Base-by-base conservation (phyloP, 2,888 invertebrate species). In the Tetragonisca angustula region DNA sequence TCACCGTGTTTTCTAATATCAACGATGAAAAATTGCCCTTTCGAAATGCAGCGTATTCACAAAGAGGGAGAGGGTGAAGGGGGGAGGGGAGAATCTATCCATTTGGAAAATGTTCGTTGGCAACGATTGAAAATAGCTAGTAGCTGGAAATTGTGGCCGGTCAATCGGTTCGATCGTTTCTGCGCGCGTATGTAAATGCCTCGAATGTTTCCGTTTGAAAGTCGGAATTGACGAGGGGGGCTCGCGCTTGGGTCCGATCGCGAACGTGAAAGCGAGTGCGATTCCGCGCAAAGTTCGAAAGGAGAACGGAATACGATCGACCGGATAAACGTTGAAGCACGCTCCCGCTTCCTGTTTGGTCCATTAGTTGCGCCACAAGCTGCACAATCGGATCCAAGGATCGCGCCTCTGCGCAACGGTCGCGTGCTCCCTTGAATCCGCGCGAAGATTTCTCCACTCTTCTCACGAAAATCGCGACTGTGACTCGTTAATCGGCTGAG, bases 231-330 rank as follows among this genome's bases (percentile, higher is more conserved):
- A 27, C 62, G 62, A 27, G 62, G 6, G 62, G 19, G 27, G 17
- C 19, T 17, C 1, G 43, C 69, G 52, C 79, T 64, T 76, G 69
- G 43, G 77, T 80, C 69, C 43, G 49, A 73, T 70, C 43, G 74
- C 52, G 24, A 59, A 17, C 74, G 79, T 76, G 82, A 84, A 88
- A 86, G 86, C 81, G 71, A 43, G 67, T 70, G 64, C 19, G 61
- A 11, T 70, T 70, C 69, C 77, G 82, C 81, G 81, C 24, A 77
- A 87, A 87, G 75, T 83, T 81, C 82, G 77, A 81, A 89, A 84
- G 77, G 84, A 85, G 88, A 85, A 74, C 84, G 90, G 87, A 85
- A 87, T 90, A 72, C 87, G 89, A 90, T 87, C 85, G 81, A 69
- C 49, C 75, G 82, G 85, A 89, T 90, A 89, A 85, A 88, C 79